Evolutionary conservation across 2,888 invertebrate genomes (phyloP), one percentile per base, ranked within the genome.

Genomic region (Drosophila acutilabella): DNA sequence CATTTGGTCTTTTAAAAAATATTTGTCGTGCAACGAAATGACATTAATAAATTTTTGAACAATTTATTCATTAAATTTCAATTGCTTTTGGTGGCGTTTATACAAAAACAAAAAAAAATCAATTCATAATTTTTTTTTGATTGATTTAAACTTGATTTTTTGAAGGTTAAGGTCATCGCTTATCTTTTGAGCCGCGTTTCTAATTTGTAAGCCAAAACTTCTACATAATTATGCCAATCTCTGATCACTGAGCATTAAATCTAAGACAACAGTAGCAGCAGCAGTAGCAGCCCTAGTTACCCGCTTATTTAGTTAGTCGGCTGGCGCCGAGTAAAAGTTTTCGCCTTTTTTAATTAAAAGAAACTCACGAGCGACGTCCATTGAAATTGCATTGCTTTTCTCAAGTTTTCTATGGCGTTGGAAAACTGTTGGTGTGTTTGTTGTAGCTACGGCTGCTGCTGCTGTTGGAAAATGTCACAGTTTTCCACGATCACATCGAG

Each of bases 341-440:
- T 81, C 83, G 81, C 80, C 84, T 78, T 85, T 76, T 89, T 85
- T 85, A 85, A 85, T 85, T 85, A 88, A 88, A 89, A 89, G 84
- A 84, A 83, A 83, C 83, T 83, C 85, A 76, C 80, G 77, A 81
- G 65, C 71, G 64, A 38, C 36, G 30, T 30, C 65, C 77, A 60
- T 62, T 65, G 54, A 61, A 74, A 74, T 68, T 64, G 65, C 71
- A 68, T 68, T 59, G 59, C 47, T 41, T 61, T 59, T 60, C 78
- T 77, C 48, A n/a, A 56, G 73, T 73, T 77, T 74, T 74, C 72
- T 54, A 76, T 48, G 54, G 42, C 41, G 16, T 47, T 62, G 53
- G 26, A 44, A 53, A 52, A 23, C 20, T 10, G 16, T 47, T 38
- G 50, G 20, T 57, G 71, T 30, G 10, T 50, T 20, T 20, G 20